phyloP scores from a whole-genome alignment of 1,140 invertebrate genomes.

The Aphidius gifuensis region DNA sequence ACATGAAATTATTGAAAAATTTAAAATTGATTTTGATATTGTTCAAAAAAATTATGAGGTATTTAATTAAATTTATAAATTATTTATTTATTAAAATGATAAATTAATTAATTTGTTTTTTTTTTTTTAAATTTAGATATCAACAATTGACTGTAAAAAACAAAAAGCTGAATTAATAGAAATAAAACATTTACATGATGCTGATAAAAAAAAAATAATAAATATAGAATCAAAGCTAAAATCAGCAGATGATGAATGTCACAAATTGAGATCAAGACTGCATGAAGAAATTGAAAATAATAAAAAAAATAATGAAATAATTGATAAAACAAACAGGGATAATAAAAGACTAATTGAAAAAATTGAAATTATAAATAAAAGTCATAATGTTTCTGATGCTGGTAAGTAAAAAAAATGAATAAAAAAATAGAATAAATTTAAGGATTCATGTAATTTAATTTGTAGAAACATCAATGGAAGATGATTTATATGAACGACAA shows the following conservation, averaged over 20 bases:
- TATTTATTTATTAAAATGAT: constrained; percentile 8
- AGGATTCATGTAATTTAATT: not conserved
- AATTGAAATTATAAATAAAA: constrained; percentile 29
- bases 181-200: constrained; percentile 28
- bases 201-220: constrained; percentile 33
- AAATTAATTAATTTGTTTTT: constrained; percentile 13
- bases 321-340: constrained; percentile 39
- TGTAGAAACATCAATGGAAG: constrained; percentile 22
- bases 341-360: constrained; percentile 42
- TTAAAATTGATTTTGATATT: constrained; percentile 24
- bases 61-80: constrained; percentile 19
- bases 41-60: constrained; percentile 36
- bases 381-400: constrained; percentile 16
- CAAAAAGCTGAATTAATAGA: constrained; percentile 26
- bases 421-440: constrained; percentile 16
- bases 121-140: constrained; percentile 25
- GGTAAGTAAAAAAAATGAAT: constrained; percentile 26
- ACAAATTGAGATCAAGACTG: constrained; percentile 31
- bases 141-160: constrained; percentile 29
- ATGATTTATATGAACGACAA: constrained; percentile 18
- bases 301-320: constrained; percentile 35
- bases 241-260: constrained; percentile 30
- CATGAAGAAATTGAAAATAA: constrained; percentile 37
- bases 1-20: constrained; percentile 34
- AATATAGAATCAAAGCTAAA: constrained; percentile 39